Evolutionary conservation across 2,888 invertebrate species (phyloP).

Genomic region (Coelogynopora nodosa): DNA sequence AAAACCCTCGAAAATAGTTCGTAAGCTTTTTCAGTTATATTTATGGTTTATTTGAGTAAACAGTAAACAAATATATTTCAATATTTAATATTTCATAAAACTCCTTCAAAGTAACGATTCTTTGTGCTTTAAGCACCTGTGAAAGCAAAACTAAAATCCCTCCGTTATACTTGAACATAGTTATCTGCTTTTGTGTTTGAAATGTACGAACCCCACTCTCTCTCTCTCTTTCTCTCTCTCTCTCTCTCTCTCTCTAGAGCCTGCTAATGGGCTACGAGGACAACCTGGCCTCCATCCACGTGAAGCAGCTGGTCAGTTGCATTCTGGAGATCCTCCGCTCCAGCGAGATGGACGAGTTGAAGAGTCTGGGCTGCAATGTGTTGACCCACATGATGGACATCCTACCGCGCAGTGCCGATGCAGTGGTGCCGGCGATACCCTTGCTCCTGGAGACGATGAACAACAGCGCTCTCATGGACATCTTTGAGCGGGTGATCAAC

Average conservation of each 20-base stretch:
- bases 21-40: too few relatives aligned
- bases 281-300: conserved; percentile 93
- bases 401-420: conserved; percentile 82
- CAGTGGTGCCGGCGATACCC: conserved; percentile 93
- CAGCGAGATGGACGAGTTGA: conserved; percentile 70
- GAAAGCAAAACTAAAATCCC: too few relatives aligned
- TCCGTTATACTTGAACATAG: too few relatives aligned
- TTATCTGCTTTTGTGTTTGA: too few relatives aligned
- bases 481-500: conserved; percentile 39
- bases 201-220: too few relatives aligned
- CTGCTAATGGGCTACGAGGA: conserved; percentile 99
- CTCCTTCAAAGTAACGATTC: too few relatives aligned
- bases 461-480: conserved; percentile 14
- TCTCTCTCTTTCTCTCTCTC: too few relatives aligned
- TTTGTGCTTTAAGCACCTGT: too few relatives aligned
- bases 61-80: too few relatives aligned
- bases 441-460: conserved; percentile 79
- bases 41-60: too few relatives aligned
- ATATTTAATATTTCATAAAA: too few relatives aligned
- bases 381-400: conserved; percentile 99
- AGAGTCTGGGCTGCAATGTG: conserved; percentile 97
- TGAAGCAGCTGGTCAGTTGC: conserved; percentile 86
- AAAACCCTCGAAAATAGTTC: too few relatives aligned
- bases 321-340: conserved; percentile 3
- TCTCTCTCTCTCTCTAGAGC: neutral